These are phyloP conservation scores for Hypomecis punctinalis DNA, from an alignment of 2,888 invertebrate genomes.

Conservation along the genomic window DNA sequence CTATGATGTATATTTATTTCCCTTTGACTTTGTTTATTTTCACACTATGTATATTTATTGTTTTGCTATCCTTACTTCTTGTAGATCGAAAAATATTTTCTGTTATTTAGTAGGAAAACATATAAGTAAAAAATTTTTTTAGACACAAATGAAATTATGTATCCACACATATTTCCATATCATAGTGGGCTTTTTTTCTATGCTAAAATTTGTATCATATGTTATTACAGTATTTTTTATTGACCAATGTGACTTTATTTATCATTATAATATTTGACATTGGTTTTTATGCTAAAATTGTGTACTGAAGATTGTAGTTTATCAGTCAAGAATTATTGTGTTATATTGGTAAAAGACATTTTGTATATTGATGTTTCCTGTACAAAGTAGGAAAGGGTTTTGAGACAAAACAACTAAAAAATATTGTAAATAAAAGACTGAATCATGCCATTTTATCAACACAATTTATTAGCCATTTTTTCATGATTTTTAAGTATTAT, in stretches of 20 bases:
- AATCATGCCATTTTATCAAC: constrained; percentile 73
- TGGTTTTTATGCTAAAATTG: not conserved
- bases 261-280: not conserved
- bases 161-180: too few species aligned
- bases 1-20: not conserved
- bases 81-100: too few species aligned
- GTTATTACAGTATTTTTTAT: too few species aligned
- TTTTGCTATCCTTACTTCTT: too few species aligned
- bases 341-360: constrained; percentile 2
- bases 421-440: constrained; percentile 75
- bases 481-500: constrained; percentile 62
- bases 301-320: not conserved
- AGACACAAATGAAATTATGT: too few species aligned
- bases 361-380: not conserved
- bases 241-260: too few species aligned
- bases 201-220: too few species aligned
- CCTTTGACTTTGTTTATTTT: not conserved
- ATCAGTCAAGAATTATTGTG: not conserved
- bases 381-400: constrained; percentile 47
- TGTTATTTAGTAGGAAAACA: too few species aligned
- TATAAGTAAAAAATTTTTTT: too few species aligned
- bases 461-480: constrained; percentile 69
- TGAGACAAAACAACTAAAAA: constrained; percentile 42
- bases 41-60: too few species aligned
- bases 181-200: too few species aligned